These are phyloP conservation scores for Pipistrellus pipistrellus DNA, from an alignment of 2,797 vertebrate genomes.

Conservation along the genomic window DNA sequence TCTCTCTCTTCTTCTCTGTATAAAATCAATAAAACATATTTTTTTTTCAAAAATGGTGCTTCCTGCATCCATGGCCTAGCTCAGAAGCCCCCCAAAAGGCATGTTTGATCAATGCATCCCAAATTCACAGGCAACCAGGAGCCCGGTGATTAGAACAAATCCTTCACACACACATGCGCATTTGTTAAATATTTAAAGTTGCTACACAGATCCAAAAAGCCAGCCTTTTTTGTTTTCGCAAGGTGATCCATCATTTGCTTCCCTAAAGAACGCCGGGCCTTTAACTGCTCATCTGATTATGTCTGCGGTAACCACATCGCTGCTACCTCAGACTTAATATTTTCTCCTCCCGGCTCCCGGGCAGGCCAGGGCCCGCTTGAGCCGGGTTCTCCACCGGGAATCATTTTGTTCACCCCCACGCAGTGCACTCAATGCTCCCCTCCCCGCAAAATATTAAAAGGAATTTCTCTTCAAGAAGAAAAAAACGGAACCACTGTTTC, in stretches of 20 bases:
- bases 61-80: constrained; percentile 34
- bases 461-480: constrained; percentile 60
- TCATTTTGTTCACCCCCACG: background rate
- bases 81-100: constrained; percentile 70
- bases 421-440: background rate
- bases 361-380: constrained; percentile 63
- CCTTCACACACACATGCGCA: constrained; percentile 70
- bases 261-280: constrained; percentile 87
- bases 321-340: constrained; percentile 81
- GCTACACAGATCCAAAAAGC: constrained; percentile 84
- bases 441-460: constrained; percentile 63
- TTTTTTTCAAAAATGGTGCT: constrained; percentile 69
- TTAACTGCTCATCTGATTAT: constrained; percentile 87
- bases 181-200: constrained; percentile 88
- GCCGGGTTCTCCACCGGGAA: constrained; percentile 66
- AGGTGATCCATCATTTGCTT: constrained; percentile 86
- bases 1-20: too few species aligned
- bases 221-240: constrained; percentile 86
- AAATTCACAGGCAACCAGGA: constrained; percentile 74
- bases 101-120: constrained; percentile 77
- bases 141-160: constrained; percentile 71
- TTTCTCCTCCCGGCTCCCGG: constrained; percentile 76
- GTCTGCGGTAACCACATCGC: constrained; percentile 67
- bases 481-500: constrained; percentile 72
- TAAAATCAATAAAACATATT: too few species aligned